Percentiles rank a stretch among this genome's conserved stretches.
These are phyloP conservation scores for Tragelaphus oryx DNA, from an alignment of 2,797 vertebrate genomes.

Conservation along the genomic window DNA sequence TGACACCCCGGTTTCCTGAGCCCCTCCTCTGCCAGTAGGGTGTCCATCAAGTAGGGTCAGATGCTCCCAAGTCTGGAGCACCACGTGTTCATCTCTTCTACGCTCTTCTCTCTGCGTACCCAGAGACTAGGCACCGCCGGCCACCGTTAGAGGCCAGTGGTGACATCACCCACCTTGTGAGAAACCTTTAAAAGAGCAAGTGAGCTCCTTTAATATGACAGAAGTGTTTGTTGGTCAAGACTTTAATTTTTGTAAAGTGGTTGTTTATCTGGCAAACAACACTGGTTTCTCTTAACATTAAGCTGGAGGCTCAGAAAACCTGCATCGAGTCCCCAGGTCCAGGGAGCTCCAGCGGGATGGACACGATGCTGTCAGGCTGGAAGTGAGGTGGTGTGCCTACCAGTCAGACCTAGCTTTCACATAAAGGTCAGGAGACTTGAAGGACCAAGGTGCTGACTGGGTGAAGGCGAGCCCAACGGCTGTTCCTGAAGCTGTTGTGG, in stretches of 20 bases:
- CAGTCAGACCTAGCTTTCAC: neutral
- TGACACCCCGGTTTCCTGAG: neutral
- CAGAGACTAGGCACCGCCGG: neutral
- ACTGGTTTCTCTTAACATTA: neutral
- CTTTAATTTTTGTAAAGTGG: neutral
- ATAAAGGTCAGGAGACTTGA: neutral
- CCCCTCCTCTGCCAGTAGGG: neutral
- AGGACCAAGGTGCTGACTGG: neutral
- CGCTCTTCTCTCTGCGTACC: neutral
- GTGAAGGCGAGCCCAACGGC: neutral
- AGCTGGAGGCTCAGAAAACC: neutral
- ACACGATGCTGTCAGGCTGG: neutral
- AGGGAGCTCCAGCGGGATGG: neutral
- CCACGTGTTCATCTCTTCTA: neutral
- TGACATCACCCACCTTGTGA: neutral
- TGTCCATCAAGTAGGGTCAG: neutral
- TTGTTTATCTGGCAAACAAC: neutral
- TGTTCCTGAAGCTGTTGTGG: neutral
- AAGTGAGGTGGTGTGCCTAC: neutral
- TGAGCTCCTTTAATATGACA: neutral
- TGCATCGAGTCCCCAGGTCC: neutral
- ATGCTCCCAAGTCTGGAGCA: neutral
- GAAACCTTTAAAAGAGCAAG: constrained; percentile 1
- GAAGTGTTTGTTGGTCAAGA: neutral
- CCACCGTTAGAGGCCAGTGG: neutral